Evolutionary conservation across 2,113 vertebrate species (phyloP).

Genomic region (Cyphomyrus plagiostoma): DNA sequence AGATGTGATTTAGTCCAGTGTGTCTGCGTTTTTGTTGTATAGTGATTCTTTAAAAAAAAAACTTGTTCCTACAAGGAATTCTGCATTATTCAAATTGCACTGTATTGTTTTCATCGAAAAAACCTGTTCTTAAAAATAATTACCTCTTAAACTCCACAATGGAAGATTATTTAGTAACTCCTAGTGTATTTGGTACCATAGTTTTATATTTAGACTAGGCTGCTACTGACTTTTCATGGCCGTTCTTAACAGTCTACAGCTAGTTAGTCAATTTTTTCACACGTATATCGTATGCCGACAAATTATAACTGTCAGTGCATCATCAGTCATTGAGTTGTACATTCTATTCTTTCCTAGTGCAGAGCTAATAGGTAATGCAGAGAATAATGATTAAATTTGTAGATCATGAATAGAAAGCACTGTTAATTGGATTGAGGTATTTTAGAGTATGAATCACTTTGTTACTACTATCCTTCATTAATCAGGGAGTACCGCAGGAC

Average conservation of each 20-base stretch:
- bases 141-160: constrained; percentile 6
- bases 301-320: background rate
- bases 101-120: background rate
- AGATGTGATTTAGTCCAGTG: background rate
- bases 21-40: background rate
- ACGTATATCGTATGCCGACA: background rate
- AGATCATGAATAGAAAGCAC: background rate
- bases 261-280: background rate
- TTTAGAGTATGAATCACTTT: constrained; percentile 18
- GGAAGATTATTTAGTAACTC: background rate
- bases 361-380: background rate
- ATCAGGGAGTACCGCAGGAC: constrained; percentile 4
- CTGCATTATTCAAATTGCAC: background rate
- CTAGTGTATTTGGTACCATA: background rate
- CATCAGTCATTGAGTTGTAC: background rate
- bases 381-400: background rate
- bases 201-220: background rate
- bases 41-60: background rate
- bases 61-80: background rate
- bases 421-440: background rate
- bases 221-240: background rate
- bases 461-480: constrained; percentile 2
- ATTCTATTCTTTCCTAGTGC: background rate
- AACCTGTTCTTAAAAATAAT: background rate
- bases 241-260: background rate